A percentile compares a stretch with the other conserved stretches of the same genome.
Evolutionary conservation across 2,797 vertebrate genomes (phyloP).

Genomic region (Philypnodon macrostomus): DNA sequence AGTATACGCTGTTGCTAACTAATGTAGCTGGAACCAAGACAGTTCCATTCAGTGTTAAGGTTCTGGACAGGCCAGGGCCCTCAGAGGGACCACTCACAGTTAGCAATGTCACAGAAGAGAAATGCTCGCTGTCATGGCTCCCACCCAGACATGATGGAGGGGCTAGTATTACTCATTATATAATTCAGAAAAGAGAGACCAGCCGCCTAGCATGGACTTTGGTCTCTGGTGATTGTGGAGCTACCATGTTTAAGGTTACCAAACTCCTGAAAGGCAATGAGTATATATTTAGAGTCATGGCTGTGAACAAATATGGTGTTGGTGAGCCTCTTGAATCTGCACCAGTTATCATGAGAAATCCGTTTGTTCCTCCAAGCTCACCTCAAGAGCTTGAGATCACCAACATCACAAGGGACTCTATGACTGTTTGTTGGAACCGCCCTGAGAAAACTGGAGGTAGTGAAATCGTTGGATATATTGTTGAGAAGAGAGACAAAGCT

Average conservation of each 20-base stretch:
- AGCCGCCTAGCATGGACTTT: slow-evolving; percentile 97
- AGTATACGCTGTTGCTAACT: slow-evolving; percentile 90
- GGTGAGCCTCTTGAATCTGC: slow-evolving; percentile 93
- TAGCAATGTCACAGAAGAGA: slow-evolving; percentile 93
- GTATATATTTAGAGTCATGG: slow-evolving; percentile 96
- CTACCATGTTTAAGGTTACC: slow-evolving; percentile 94
- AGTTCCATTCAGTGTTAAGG: slow-evolving; percentile 90
- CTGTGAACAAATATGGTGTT: slow-evolving; percentile 93
- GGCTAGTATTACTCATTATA: slow-evolving; percentile 90
- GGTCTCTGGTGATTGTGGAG: slow-evolving; percentile 88
- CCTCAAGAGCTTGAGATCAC: slow-evolving; percentile 90
- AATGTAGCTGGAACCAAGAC: slow-evolving; percentile 95
- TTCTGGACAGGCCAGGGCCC: slow-evolving; percentile 94
- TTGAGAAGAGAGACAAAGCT: slow-evolving; percentile 95
- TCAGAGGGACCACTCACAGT: slow-evolving; percentile 91
- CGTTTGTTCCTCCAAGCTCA: slow-evolving; percentile 88
- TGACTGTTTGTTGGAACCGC: slow-evolving; percentile 95
- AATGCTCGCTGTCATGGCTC: slow-evolving; percentile 92
- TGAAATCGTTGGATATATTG: slow-evolving; percentile 90
- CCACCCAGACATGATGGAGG: slow-evolving; percentile 94
- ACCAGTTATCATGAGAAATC: slow-evolving; percentile 94
- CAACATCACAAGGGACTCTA: slow-evolving; percentile 94
- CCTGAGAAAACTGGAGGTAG: slow-evolving; percentile 91
- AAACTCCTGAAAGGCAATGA: slow-evolving; percentile 97
- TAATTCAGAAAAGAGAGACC: slow-evolving; percentile 97